These are phyloP conservation scores for Nudaria mundana DNA, from an alignment of 2,888 invertebrate species.

Conservation along the genomic window DNA sequence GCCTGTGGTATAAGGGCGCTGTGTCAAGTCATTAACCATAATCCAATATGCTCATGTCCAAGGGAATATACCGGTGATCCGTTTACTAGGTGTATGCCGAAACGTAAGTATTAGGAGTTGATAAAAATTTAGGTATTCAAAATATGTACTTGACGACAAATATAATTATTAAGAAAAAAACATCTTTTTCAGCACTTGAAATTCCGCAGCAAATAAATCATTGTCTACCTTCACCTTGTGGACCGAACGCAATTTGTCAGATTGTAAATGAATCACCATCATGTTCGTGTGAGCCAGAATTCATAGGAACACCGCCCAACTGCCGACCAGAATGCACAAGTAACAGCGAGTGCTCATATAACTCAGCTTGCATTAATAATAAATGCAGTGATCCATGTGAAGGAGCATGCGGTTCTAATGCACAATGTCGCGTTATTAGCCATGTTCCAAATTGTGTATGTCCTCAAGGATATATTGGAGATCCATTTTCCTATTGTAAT, in stretches of 20 bases:
- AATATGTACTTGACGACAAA: too few species aligned
- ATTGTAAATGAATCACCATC: conserved; percentile 82
- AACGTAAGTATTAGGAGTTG: conserved; percentile 73
- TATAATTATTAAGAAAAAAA: background rate
- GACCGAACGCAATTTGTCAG: conserved; percentile 84
- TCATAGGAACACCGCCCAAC: conserved; percentile 85
- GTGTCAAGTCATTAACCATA: conserved; percentile 89
- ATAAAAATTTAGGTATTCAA: background rate
- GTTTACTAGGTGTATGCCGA: conserved; percentile 84
- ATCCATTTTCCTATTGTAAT: conserved; percentile 85
- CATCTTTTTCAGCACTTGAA: conserved; percentile 48
- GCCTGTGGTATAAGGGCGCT: conserved; percentile 87
- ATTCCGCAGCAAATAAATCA: conserved; percentile 74
- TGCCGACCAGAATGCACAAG: conserved; percentile 88
- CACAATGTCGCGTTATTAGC: conserved; percentile 87
- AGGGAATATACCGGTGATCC: conserved; percentile 87
- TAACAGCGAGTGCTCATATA: conserved; percentile 85
- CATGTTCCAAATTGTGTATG: conserved; percentile 87
- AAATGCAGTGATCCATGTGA: conserved; percentile 89
- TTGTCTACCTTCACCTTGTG: conserved; percentile 85
- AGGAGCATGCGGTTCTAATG: conserved; percentile 85
- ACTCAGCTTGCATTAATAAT: conserved; percentile 85
- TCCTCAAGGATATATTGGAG: conserved; percentile 84
- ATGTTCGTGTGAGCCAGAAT: conserved; percentile 86
- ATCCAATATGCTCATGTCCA: conserved; percentile 89